Conservation (phyloP, 1,140 invertebrate species). For the Epicauta chinensis region DNA sequence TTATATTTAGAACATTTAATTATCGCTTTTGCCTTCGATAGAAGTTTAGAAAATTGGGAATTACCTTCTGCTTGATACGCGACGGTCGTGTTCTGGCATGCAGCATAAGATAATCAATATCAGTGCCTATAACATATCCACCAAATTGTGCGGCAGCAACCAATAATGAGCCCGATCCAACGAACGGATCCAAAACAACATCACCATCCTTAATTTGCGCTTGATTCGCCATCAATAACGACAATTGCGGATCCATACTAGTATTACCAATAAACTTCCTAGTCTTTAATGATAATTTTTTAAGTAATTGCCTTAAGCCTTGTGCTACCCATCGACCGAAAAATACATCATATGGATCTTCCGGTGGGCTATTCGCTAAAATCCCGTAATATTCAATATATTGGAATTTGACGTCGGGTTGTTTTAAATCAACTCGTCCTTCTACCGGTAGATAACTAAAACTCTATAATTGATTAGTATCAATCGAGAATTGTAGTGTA, state of each 20-base stretch:
- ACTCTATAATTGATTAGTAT: constrained; percentile 46
- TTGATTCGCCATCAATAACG: constrained; percentile 92
- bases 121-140: constrained; percentile 81
- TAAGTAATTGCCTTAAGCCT: constrained; percentile 74
- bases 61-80: constrained; percentile 69
- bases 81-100: constrained; percentile 79
- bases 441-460: constrained; percentile 75
- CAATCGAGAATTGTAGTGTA: not conserved
- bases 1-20: no score
- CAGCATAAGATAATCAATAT: constrained; percentile 91
- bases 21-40: no score
- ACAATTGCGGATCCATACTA: constrained; percentile 91
- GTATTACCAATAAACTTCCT: constrained; percentile 96
- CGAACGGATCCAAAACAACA: constrained; percentile 89
- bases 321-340: constrained; percentile 81
- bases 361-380: constrained; percentile 64
- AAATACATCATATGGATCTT: constrained; percentile 66
- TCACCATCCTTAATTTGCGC: constrained; percentile 66
- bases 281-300: constrained; percentile 75
- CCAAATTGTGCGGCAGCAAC: constrained; percentile 89
- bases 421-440: constrained; percentile 73
- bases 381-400: constrained; percentile 86
- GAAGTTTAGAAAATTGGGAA: no score
- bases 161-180: constrained; percentile 88
- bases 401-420: constrained; percentile 72